Evolutionary conservation across 2,113 vertebrate genomes (phyloP).

Genomic region (Drymodes brunneopygia): DNA sequence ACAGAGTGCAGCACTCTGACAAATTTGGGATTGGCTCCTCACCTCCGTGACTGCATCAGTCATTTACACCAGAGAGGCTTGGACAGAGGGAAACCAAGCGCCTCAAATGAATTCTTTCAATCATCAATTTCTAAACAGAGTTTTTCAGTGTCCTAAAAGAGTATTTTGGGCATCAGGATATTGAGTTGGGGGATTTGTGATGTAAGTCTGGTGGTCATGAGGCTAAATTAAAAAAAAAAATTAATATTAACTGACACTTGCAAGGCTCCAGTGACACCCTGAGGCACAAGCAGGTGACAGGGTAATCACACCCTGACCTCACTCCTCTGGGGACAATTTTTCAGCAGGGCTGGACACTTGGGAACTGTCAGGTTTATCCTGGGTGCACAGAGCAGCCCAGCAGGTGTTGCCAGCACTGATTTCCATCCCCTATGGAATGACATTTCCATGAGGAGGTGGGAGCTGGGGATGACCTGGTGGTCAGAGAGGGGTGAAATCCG

Average conservation of each 20-base stretch:
- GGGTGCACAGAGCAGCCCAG: background rate
- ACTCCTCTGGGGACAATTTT: background rate
- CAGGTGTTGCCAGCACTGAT: background rate
- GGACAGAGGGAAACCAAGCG: background rate
- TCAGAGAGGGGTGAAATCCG: fast-evolving
- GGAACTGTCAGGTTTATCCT: background rate
- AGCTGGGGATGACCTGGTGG: background rate
- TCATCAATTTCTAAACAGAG: background rate
- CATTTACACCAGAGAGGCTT: background rate
- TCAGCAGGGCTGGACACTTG: background rate
- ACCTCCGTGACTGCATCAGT: background rate
- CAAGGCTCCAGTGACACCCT: background rate
- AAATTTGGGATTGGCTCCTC: background rate
- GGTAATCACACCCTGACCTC: background rate
- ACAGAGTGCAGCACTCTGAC: background rate
- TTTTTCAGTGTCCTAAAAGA: background rate
- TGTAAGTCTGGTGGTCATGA: background rate
- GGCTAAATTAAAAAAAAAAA: background rate
- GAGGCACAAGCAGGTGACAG: background rate
- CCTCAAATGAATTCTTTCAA: background rate
- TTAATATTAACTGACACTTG: background rate
- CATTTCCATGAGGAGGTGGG: background rate
- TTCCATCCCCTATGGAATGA: background rate
- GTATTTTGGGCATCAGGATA: background rate
- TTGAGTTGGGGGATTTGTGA: background rate